Evolutionary conservation across 2,888 invertebrate genomes (phyloP), one percentile per base, ranked within the genome.

Genomic region (Frankliniella fusca): DNA sequence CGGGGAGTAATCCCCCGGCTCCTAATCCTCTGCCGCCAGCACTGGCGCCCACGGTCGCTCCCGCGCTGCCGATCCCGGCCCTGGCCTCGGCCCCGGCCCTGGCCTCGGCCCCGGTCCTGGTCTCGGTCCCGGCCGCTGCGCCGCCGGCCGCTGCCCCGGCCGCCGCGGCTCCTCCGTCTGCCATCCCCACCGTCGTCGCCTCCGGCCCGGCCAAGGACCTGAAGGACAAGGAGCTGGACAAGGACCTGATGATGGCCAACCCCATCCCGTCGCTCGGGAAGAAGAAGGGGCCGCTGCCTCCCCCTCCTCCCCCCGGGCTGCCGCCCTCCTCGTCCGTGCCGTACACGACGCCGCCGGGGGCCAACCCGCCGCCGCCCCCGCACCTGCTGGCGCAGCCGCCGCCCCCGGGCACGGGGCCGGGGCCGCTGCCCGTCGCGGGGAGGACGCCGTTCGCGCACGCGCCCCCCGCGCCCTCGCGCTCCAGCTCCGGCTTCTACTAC

Each of bases 291-390:
- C 81, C 81, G 18, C 83, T 65, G 9, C 82, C 83, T 1, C 81
- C 80, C 9, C 82, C 82, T 0, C 81, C 82, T 23, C 61, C 80
- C n/a, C 82, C 80, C 3, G 70, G 81, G 49, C 83, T 82, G 80
- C 80, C 54, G 50, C 82, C 82, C 54, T 38, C 81, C 1, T 81
- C 83, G 61, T 54, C 81, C 28, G 27, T 70, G 38, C 38, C 38
- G 38, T 76, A 27, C 70, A 76, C 12, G 23, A 27, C 70, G 11
- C 70, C 70, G 10, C 27, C 70, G 70, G 27, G 23, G 23, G 70
- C 70, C 23, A 27, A 27, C 23, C 27, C 27, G 70, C 70, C 54
- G 54, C 54, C 70, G 27, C 70, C 70, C 70, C 27, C 70, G 70
- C 70, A 76, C 70, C 70, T 76, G 11, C 27, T 76, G 70, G 27